A percentile compares a stretch with the other conserved stretches of the same genome.
phyloP scores from a whole-genome alignment of 2,113 vertebrate genomes.

The Tragulus kanchil region DNA sequence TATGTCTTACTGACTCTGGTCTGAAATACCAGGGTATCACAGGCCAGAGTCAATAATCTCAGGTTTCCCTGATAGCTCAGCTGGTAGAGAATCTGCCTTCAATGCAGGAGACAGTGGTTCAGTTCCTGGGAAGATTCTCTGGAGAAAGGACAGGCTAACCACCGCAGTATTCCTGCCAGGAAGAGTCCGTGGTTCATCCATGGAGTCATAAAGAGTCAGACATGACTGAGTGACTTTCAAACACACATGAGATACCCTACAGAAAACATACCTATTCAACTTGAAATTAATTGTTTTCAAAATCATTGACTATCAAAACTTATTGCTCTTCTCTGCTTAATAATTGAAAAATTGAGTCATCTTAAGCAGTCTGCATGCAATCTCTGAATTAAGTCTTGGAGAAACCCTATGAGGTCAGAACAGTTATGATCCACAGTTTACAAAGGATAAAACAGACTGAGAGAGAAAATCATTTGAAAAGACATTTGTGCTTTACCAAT shows the following conservation, averaged over 20 bases:
- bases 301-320: neutral
- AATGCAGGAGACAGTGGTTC: too few species aligned
- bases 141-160: too few species aligned
- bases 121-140: too few species aligned
- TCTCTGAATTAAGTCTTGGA: conserved; percentile 15
- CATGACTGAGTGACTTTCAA: too few species aligned
- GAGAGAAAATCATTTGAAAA: conserved; percentile 23
- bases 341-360: neutral
- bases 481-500: neutral
- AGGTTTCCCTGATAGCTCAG: too few species aligned
- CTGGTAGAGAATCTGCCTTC: too few species aligned
- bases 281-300: neutral
- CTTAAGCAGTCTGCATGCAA: neutral
- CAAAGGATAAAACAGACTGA: neutral
- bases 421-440: neutral
- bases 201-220: too few species aligned
- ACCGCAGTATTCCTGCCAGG: too few species aligned
- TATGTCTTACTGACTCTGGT: neutral
- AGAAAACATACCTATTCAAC: neutral
- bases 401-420: neutral
- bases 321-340: neutral
- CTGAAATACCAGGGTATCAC: neutral
- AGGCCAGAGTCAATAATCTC: too few species aligned
- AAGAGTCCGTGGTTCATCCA: too few species aligned
- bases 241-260: neutral